phyloP scores from a whole-genome alignment of 64 coral and sea anemone genomes.

The Hydrozoanthus tunicans region DNA sequence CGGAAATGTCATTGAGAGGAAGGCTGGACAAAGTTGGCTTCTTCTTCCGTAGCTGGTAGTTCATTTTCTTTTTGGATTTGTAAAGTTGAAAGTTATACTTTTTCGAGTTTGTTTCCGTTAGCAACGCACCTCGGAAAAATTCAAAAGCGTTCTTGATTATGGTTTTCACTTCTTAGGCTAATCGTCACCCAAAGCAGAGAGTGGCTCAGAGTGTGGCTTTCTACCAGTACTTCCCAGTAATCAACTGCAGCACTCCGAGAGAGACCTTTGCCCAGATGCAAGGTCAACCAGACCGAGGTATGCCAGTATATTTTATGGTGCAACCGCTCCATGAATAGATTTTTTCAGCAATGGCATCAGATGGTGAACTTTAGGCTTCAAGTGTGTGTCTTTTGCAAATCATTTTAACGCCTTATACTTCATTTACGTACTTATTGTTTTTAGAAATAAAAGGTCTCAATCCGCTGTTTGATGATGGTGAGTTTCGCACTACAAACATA shows the following conservation, averaged over 20 bases:
- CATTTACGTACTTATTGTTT: not conserved
- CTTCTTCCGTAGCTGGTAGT: too few species aligned
- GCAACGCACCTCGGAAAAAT: too few species aligned
- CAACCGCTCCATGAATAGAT: not conserved
- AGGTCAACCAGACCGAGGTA: not conserved
- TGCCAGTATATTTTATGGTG: not conserved
- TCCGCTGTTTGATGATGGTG: conserved; percentile 42
- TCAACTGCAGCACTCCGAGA: conserved; percentile 5
- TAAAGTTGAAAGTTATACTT: too few species aligned
- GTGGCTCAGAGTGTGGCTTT: not conserved
- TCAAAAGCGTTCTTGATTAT: not conserved
- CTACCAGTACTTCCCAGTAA: conserved; percentile 38
- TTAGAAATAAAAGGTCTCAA: conserved; percentile 10
- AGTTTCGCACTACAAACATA: conserved; percentile 46
- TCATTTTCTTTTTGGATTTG: too few species aligned
- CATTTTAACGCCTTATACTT: not conserved
- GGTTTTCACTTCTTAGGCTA: not conserved
- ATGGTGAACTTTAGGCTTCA: too few species aligned
- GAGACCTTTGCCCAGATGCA: conserved; percentile 11
- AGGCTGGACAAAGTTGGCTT: too few species aligned
- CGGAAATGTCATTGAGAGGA: too few species aligned
- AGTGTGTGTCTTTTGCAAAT: not conserved
- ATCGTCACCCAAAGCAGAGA: not conserved
- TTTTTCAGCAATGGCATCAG: too few species aligned
- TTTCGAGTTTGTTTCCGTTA: too few species aligned